These are phyloP conservation scores for Suricata suricatta DNA, from an alignment of 2,113 vertebrate species.

Conservation along the genomic window DNA sequence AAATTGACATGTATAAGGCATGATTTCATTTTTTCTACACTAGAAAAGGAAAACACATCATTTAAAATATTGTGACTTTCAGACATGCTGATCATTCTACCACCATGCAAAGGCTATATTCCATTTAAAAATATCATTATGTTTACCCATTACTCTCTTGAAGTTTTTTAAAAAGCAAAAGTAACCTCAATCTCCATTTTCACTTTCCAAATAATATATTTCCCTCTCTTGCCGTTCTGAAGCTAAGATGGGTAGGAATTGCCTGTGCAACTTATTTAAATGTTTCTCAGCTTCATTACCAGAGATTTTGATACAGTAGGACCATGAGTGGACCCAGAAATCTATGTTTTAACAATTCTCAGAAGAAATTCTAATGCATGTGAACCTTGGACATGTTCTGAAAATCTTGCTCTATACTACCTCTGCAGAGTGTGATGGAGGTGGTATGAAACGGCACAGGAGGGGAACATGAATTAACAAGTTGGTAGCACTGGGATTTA, in stretches of 20 bases:
- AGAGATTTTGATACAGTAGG: not conserved
- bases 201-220: not conserved
- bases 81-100: not conserved
- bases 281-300: not conserved
- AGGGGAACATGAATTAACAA: not conserved
- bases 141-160: not conserved
- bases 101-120: not conserved
- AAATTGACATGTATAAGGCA: not conserved
- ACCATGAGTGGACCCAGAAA: not conserved
- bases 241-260: not conserved
- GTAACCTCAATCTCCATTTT: not conserved
- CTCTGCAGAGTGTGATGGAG: rapidly evolving
- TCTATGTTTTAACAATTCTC: not conserved
- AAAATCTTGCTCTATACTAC: not conserved
- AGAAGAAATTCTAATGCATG: not conserved
- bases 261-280: not conserved
- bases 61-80: conserved; percentile 1
- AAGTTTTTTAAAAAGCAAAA: not conserved
- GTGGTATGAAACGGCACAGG: not conserved
- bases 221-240: not conserved
- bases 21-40: conserved; percentile 10
- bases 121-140: not conserved
- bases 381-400: not conserved
- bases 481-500: too few relatives aligned
- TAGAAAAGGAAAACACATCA: not conserved